Evolutionary conservation across 1,140 invertebrate species (phyloP).

Genomic region (Laodelphax striatellus): DNA sequence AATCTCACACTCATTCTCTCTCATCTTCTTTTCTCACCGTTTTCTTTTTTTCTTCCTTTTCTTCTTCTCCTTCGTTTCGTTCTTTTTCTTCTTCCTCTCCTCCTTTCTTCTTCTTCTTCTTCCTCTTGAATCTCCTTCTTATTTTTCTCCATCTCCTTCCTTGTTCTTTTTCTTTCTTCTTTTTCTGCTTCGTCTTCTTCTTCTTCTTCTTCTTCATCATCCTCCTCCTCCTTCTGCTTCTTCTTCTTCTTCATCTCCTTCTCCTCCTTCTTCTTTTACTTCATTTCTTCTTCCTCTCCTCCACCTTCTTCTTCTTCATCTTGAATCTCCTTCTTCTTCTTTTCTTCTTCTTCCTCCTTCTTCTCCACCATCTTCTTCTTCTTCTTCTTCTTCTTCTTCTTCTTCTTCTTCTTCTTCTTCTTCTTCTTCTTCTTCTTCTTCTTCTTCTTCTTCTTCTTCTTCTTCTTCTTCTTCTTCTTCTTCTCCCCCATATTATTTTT

Average conservation of each 20-base stretch:
- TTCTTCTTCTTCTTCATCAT: neutral
- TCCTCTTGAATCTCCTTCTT: neutral
- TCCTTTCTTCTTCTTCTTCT: neutral
- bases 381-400: neutral
- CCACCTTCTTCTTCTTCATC: neutral
- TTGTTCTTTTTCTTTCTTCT: no score
- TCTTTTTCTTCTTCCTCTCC: neutral
- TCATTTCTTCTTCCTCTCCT: no score
- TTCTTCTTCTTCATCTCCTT: neutral
- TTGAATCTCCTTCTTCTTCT: neutral
- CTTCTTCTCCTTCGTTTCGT: neutral
- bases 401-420: neutral
- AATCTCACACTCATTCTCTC: neutral
- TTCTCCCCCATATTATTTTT: neutral
- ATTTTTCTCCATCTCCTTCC: neutral
- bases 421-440: neutral
- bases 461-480: constrained; percentile 2
- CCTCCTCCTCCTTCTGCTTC: neutral
- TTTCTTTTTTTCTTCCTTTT: no score
- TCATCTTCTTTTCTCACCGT: neutral
- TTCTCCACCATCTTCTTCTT: neutral
- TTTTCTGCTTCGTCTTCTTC: no score
- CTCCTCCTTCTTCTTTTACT: no score
- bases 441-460: neutral
- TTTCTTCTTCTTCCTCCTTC: neutral